A percentile compares a stretch with the other conserved stretches of the same genome.
These are phyloP conservation scores for Gadopsis bispinosus DNA, from an alignment of 2,797 vertebrate species.

Conservation along the genomic window DNA sequence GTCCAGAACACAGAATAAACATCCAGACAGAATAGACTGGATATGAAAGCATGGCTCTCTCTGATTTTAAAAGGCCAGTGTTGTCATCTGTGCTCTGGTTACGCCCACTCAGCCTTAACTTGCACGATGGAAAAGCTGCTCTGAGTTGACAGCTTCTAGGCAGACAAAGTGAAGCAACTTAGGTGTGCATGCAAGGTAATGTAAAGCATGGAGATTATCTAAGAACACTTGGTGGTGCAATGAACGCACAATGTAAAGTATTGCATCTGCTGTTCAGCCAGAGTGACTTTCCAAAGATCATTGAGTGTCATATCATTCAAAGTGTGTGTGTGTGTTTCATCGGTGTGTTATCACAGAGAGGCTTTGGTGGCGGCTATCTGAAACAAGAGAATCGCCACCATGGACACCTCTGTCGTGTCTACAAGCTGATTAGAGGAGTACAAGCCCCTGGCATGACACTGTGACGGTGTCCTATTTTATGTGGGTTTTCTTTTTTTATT, in stretches of 20 bases:
- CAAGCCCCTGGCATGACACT: conserved; percentile 66
- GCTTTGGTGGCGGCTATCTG: conserved; percentile 43
- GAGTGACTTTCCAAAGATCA: conserved; percentile 74
- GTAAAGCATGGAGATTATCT: conserved; percentile 78
- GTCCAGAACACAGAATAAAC: conserved; percentile 40
- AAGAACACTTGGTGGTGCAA: conserved; percentile 86
- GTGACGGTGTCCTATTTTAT: conserved; percentile 46
- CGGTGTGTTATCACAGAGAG: conserved; percentile 46
- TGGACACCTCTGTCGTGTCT: conserved; percentile 33
- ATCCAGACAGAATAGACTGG: conserved; percentile 42
- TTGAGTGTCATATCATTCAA: conserved; percentile 68
- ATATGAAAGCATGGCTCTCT: conserved; percentile 38
- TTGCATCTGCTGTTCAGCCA: conserved; percentile 83
- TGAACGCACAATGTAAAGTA: conserved; percentile 82
- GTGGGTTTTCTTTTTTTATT: neutral
- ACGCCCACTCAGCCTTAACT: conserved; percentile 45
- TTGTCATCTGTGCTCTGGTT: conserved; percentile 52
- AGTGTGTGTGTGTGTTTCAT: conserved; percentile 46
- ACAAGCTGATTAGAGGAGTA: conserved; percentile 55
- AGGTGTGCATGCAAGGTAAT: conserved; percentile 71
- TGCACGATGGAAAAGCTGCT: conserved; percentile 46
- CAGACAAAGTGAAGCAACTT: conserved; percentile 63
- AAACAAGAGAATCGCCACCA: conserved; percentile 26
- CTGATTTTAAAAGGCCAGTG: conserved; percentile 58
- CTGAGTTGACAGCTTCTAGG: conserved; percentile 44